Evolutionary conservation across 2,888 invertebrate species (phyloP).

Genomic region (Hyposoter dolosus): DNA sequence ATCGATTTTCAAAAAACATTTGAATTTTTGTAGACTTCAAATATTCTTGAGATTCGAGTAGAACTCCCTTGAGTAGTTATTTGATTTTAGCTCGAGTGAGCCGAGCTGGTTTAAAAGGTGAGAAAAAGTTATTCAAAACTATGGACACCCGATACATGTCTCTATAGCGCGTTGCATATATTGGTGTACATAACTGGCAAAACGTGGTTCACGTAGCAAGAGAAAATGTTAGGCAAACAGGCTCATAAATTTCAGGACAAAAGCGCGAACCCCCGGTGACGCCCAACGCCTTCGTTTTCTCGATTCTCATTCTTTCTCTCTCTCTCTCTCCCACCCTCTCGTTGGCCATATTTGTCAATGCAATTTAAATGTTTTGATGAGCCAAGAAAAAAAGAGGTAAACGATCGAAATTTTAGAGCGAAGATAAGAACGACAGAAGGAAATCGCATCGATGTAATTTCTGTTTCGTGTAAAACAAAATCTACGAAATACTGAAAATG

Average conservation of each 20-base stretch:
- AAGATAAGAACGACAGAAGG: not conserved
- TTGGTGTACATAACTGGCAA: not conserved
- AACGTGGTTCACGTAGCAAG: not conserved
- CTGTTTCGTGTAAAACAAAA: not conserved
- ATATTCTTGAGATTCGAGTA: too few relatives aligned
- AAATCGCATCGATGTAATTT: not conserved
- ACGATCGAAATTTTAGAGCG: not conserved
- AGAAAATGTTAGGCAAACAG: constrained; percentile 62
- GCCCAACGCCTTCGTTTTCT: constrained; percentile 34
- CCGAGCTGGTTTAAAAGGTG: not conserved
- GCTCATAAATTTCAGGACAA: constrained; percentile 64
- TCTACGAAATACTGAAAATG: not conserved
- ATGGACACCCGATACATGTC: not conserved
- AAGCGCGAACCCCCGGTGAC: constrained; percentile 43
- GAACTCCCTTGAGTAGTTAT: too few relatives aligned
- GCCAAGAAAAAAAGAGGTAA: not conserved
- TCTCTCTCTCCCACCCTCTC: not conserved
- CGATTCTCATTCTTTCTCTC: not conserved
- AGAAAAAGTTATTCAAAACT: not conserved
- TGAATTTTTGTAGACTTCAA: too few relatives aligned
- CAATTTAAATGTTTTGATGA: constrained; percentile 21
- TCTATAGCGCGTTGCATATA: not conserved
- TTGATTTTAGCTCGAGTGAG: too few relatives aligned
- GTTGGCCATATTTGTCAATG: not conserved
- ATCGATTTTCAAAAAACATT: too few relatives aligned